phyloP scores from a whole-genome alignment of 53 echinoderm and acorn worm genomes.

The Arbacia lixula region DNA sequence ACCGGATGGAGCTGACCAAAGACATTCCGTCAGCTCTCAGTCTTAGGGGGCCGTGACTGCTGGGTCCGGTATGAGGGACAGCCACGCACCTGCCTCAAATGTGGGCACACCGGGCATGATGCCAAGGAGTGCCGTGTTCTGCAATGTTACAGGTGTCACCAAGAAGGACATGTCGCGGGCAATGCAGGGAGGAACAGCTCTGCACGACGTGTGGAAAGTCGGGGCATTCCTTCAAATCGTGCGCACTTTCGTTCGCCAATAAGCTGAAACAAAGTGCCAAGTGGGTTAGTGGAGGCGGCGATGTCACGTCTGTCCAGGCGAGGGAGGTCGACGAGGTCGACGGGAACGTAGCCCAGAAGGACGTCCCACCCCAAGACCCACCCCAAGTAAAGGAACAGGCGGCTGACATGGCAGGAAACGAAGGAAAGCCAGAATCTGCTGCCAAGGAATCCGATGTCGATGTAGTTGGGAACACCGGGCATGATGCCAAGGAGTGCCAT shows the following conservation, averaged over 20 bases:
- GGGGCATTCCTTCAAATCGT: not conserved
- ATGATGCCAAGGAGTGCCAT: not conserved
- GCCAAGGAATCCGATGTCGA: too few relatives aligned
- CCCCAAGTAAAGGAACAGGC: too few relatives aligned
- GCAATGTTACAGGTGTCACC: not conserved
- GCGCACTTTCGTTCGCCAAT: not conserved
- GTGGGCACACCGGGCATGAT: not conserved
- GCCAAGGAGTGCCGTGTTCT: slow-evolving; percentile 3
- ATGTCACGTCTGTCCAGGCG: too few relatives aligned
- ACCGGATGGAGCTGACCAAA: not conserved
- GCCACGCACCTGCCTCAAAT: not conserved
- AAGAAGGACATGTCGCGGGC: not conserved
- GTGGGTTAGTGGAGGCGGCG: too few relatives aligned
- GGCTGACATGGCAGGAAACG: too few relatives aligned
- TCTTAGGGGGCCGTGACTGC: not conserved
- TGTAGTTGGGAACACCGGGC: not conserved
- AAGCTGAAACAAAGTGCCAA: not conserved
- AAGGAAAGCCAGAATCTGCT: too few relatives aligned
- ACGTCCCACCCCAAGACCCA: too few relatives aligned
- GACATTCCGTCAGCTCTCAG: slow-evolving; percentile 16
- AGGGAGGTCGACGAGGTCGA: too few relatives aligned
- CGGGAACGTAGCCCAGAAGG: too few relatives aligned
- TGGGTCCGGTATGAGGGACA: slow-evolving; percentile 24
- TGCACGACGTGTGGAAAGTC: not conserved
- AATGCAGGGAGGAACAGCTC: not conserved